Evolutionary conservation across 2,888 invertebrate species (phyloP).

Genomic region (Caenorhabditis auriculariae): DNA sequence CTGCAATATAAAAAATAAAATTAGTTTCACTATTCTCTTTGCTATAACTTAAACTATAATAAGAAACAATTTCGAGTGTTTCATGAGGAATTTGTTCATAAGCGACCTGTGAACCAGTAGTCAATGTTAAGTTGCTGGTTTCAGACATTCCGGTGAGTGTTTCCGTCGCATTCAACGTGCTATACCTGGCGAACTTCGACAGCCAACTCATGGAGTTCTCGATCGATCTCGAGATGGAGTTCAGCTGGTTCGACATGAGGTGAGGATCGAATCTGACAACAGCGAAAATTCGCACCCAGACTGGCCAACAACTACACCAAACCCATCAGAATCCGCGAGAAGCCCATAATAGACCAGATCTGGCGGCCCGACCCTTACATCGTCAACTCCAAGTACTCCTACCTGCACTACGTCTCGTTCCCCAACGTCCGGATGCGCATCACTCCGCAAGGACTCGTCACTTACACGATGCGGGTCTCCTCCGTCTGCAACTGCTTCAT

Average conservation of each 20-base stretch:
- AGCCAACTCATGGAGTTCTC: conserved; percentile 58
- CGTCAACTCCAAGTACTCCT: conserved; percentile 60
- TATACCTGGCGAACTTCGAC: conserved; percentile 59
- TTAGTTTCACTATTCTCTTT: too few species aligned
- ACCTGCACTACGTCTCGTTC: conserved; percentile 60
- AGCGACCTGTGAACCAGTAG: too few species aligned
- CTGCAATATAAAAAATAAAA: too few species aligned
- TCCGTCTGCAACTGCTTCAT: conserved; percentile 59
- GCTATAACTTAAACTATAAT: too few species aligned
- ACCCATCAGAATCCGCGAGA: conserved; percentile 56
- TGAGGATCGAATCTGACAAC: conserved; percentile 1
- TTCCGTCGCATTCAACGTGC: conserved; percentile 47
- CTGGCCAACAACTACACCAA: conserved; percentile 58
- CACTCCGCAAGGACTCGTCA: conserved; percentile 53
- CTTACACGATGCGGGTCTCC: conserved; percentile 56
- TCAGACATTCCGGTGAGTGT: conserved; percentile 60
- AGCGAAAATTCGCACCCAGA: conserved; percentile 14
- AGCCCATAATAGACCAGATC: conserved; percentile 52
- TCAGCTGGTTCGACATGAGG: conserved; percentile 53
- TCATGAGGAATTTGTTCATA: too few species aligned
- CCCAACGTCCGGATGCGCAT: conserved; percentile 61
- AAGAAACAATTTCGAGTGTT: too few species aligned
- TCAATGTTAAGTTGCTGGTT: conserved; percentile 4
- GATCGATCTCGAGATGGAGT: conserved; percentile 51
- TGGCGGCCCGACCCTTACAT: conserved; percentile 62